A percentile compares a stretch with the other conserved stretches of the same genome.
Evolutionary conservation across 1,140 invertebrate species (phyloP).

Genomic region (Euwallacea fornicatus): DNA sequence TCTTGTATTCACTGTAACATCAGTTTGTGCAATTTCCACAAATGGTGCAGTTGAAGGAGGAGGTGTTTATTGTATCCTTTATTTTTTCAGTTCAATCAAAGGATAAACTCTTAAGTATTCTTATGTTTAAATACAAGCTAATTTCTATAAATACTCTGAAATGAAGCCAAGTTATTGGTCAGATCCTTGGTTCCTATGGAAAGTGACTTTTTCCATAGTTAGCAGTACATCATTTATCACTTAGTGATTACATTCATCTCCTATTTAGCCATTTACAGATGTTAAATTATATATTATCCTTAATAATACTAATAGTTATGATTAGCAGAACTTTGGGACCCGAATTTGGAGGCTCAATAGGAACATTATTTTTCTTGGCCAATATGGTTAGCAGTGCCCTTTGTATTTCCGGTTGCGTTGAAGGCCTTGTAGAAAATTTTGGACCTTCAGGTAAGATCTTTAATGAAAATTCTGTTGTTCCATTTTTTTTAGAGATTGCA

Average conservation of each 20-base stretch:
- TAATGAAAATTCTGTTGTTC: not conserved
- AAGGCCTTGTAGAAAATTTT: slow-evolving; percentile 95
- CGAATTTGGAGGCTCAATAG: slow-evolving; percentile 96
- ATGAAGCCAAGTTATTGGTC: too few species aligned
- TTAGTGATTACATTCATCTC: too few species aligned
- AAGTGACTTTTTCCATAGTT: too few species aligned
- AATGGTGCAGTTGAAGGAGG: slow-evolving; percentile 99
- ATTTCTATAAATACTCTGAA: too few species aligned
- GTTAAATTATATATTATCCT: not conserved
- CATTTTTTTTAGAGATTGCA: not conserved
- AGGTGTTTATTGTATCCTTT: slow-evolving; percentile 98
- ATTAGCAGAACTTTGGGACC: slow-evolving; percentile 94
- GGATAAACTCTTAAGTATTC: too few species aligned
- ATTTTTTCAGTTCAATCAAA: slow-evolving; percentile 10
- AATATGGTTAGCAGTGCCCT: slow-evolving; percentile 94
- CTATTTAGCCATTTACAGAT: not conserved
- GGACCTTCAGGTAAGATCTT: slow-evolving; percentile 71
- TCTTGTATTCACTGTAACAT: slow-evolving; percentile 93
- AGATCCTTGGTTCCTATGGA: too few species aligned
- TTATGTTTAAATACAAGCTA: too few species aligned
- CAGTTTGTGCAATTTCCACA: slow-evolving; percentile 97
- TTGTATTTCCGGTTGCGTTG: slow-evolving; percentile 93
- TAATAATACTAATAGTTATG: slow-evolving; percentile 70
- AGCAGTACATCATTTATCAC: too few species aligned
- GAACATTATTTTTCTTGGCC: slow-evolving; percentile 94